A percentile compares a stretch with the other conserved stretches of the same genome.
Evolutionary conservation across 2,113 vertebrate species (phyloP).

Genomic region (Zapornia atra): DNA sequence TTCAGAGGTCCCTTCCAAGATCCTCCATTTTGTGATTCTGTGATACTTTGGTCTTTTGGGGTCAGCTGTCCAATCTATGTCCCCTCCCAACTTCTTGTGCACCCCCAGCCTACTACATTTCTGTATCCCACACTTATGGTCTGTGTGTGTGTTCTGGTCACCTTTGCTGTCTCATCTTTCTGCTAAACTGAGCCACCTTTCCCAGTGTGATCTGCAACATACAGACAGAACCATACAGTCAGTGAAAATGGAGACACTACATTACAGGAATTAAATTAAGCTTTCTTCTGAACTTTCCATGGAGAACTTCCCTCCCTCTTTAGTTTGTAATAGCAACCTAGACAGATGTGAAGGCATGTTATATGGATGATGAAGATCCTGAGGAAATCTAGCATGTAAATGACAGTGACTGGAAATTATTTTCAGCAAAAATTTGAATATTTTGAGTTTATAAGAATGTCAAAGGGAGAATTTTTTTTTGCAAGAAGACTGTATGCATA

Average conservation of each 20-base stretch:
- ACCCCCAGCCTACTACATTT: not conserved
- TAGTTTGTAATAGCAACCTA: not conserved
- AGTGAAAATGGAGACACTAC: not conserved
- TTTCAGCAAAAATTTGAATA: not conserved
- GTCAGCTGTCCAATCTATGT: not conserved
- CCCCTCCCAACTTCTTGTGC: not conserved
- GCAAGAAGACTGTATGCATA: not conserved
- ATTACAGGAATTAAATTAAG: not conserved
- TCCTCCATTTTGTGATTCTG: too few species aligned
- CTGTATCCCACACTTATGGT: fast-evolving
- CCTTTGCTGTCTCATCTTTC: not conserved
- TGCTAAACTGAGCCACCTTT: not conserved
- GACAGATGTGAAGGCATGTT: not conserved
- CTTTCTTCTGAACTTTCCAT: not conserved
- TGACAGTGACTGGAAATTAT: not conserved
- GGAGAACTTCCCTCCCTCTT: not conserved
- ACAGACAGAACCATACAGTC: not conserved
- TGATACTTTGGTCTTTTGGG: not conserved
- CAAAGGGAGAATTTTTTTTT: not conserved
- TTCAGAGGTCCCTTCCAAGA: too few species aligned
- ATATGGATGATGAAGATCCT: not conserved
- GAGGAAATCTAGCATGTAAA: not conserved
- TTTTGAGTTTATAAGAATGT: not conserved
- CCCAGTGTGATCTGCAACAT: not conserved
- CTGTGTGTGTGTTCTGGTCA: not conserved